Percentiles rank a stretch among this genome's conserved stretches.
These are phyloP conservation scores for Stenotaenia linearis DNA, from an alignment of 2,888 invertebrate species.

Conservation along the genomic window DNA sequence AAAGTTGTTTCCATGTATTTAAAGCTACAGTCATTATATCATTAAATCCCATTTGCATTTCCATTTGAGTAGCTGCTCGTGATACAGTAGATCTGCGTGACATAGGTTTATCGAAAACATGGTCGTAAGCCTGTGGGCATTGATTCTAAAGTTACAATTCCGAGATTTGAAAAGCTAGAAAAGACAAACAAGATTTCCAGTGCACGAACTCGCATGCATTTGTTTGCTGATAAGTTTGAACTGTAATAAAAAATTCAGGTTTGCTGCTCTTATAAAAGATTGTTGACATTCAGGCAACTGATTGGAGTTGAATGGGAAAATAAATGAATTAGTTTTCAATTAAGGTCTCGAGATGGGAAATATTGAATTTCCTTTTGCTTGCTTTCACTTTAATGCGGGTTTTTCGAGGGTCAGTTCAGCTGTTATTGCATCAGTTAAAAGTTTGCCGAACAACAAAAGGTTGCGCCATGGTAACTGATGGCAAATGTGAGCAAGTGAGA, in stretches of 20 bases:
- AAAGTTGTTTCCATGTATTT: too few species aligned
- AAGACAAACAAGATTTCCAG: neutral
- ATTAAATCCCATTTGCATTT: neutral
- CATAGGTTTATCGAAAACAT: neutral
- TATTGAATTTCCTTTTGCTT: neutral
- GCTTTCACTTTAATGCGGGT: neutral
- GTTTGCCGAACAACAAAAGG: constrained; percentile 9
- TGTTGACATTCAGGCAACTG: neutral
- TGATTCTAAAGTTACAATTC: neutral
- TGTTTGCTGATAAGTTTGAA: neutral
- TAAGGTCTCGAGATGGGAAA: neutral
- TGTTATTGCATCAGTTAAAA: neutral
- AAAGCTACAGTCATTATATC: neutral
- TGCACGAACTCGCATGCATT: too few species aligned
- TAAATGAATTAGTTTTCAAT: neutral
- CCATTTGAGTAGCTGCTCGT: neutral
- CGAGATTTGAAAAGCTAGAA: neutral
- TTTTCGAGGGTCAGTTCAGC: neutral
- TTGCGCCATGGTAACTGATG: neutral
- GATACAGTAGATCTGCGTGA: neutral
- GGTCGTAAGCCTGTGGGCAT: neutral
- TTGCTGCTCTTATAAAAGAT: too few species aligned
- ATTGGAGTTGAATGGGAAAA: neutral
- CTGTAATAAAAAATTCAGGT: too few species aligned
- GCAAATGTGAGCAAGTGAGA: neutral